These are phyloP conservation scores for Ashinkailepas kermadecensis DNA, from an alignment of 2,888 invertebrate genomes.

Conservation along the genomic window DNA sequence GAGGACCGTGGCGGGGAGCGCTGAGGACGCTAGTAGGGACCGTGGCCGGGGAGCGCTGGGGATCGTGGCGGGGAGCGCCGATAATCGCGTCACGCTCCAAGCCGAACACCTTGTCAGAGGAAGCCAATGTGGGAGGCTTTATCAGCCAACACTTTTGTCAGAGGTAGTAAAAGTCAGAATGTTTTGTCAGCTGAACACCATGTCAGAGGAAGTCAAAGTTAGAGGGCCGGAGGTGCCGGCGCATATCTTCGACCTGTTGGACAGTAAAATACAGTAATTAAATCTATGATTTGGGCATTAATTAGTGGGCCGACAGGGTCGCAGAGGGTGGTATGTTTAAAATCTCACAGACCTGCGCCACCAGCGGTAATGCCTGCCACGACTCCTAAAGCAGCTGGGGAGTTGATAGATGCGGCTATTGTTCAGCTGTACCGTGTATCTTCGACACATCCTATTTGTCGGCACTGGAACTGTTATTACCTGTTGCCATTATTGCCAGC, in stretches of 20 bases:
- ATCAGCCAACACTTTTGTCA: too few species aligned
- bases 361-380: neutral
- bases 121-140: too few species aligned
- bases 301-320: neutral
- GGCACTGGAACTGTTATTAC: constrained; percentile 16
- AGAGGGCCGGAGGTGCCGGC: neutral
- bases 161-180: neutral
- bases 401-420: constrained; percentile 3
- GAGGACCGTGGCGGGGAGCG: too few species aligned
- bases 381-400: neutral
- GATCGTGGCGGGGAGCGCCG: too few species aligned
- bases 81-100: too few species aligned
- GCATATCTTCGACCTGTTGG: neutral
- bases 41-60: too few species aligned
- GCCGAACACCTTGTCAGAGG: too few species aligned
- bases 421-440: neutral
- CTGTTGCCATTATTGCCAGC: constrained; percentile 12
- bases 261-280: constrained; percentile 15
- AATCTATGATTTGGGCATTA: constrained; percentile 9
- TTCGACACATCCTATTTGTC: constrained; percentile 15
- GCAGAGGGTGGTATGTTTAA: neutral
- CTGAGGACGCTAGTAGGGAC: too few species aligned
- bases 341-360: neutral
- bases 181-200: neutral
- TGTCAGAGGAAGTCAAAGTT: neutral